Base-by-base conservation (phyloP, 1,140 invertebrate species). In the Ceratina australensis region DNA sequence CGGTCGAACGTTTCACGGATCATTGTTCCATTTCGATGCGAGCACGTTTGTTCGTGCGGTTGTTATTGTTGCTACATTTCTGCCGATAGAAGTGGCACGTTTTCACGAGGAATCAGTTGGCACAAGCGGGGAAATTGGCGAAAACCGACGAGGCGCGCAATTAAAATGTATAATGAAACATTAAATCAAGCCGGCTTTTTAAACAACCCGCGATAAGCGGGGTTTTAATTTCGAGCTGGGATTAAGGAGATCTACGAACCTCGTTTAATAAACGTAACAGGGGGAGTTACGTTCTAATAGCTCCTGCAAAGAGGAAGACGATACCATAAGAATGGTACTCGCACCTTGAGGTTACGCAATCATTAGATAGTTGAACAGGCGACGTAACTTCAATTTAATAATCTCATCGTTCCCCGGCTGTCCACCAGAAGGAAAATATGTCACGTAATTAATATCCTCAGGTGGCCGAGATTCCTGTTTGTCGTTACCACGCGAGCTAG, bases 111-210 rank as follows among this genome's bases (percentile, higher is more conserved):
- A 33, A 18, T 47, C 22, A 13, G 28, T 13, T 12, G 18, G 5
- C 26, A 4, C 50, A 33, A 18, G 52, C 26, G 54, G 33, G 50
- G 18, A 20, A 18, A 16, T 2, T 13, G 49, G 16, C 15, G 54
- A 56, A 54, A 28, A 12, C 10, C 15, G 63, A 8, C 33, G 22
- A 57, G 66, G n/a, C 52, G 52, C 22, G 63, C 66, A 75, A 68
- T 68, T 75, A 75, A 75, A 75, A 68, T 18, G 33, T 24, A 47
- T 18, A 75, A 68, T 50, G 42, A 57, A 75, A 74, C 52, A 18
- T 57, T 57, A 66, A 67, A 66, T 57, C 16, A 18, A 15, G 42
- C 4, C 10, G 16, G n/a, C 22, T 5, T 4, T 18, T 4, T 20
- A 47, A 75, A 67, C 18, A n/a, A 57, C 13, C 7, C 50, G 10